A percentile compares a stretch with the other conserved stretches of the same genome.
Evolutionary conservation across 2,888 invertebrate genomes (phyloP).

Genomic region (Merodon equestris): DNA sequence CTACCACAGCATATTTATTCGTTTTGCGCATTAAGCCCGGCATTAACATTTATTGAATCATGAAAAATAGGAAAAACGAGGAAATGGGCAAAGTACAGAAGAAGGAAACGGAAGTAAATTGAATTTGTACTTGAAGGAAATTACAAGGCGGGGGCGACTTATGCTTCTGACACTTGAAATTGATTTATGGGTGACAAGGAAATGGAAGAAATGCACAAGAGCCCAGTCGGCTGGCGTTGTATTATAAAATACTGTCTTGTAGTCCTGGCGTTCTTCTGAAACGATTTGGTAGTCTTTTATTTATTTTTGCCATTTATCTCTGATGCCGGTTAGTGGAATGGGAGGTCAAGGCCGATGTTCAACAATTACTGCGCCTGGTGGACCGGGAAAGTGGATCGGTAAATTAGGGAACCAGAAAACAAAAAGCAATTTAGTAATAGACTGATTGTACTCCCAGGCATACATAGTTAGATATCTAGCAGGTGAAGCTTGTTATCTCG

Average conservation of each 20-base stretch:
- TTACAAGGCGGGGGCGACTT: constrained; percentile 32
- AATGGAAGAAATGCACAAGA: constrained; percentile 8
- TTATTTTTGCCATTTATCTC: too few relatives aligned
- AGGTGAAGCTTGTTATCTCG: not conserved
- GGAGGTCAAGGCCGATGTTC: constrained; percentile 42
- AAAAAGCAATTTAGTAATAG: not conserved
- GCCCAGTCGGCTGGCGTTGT: constrained; percentile 1
- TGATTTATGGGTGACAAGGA: constrained; percentile 37
- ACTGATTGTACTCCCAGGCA: not conserved
- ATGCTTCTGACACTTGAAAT: constrained; percentile 50
- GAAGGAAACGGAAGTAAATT: constrained; percentile 11
- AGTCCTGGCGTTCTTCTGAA: constrained; percentile 4
- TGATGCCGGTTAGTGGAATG: not conserved
- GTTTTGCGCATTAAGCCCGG: too few relatives aligned
- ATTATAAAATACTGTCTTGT: constrained; percentile 33
- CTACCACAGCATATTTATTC: too few relatives aligned
- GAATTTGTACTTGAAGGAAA: constrained; percentile 30
- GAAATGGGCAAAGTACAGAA: too few relatives aligned
- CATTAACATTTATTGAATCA: too few relatives aligned
- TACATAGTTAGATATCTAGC: too few relatives aligned
- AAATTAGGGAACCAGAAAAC: constrained; percentile 17
- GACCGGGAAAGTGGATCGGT: constrained; percentile 4
- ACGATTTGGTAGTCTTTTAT: constrained; percentile 42
- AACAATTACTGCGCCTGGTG: constrained; percentile 44
- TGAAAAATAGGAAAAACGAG: too few relatives aligned